Evolutionary conservation across 2,888 invertebrate genomes (phyloP), one percentile per base, ranked within the genome.

Genomic region (Acleris laterana): DNA sequence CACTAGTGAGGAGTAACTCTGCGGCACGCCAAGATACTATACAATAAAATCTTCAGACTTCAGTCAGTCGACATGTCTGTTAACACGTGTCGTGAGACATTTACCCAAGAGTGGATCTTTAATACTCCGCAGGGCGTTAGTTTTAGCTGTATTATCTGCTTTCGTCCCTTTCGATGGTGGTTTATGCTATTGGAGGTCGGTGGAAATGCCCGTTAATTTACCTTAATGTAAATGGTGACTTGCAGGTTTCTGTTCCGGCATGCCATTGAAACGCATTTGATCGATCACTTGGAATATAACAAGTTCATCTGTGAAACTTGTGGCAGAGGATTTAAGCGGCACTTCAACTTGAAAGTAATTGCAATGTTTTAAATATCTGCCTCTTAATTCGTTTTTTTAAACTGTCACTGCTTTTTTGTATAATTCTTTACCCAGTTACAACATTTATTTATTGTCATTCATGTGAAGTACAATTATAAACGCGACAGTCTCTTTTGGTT

Each of bases 291-390:
- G 13, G 72, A 73, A 25, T 68, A 72, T 4, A 75, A 71, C n/a
- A 68, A 72, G 28, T 76, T 61, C 59, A 72, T 87, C 44, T 88
- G 88, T 62, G 82, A 88, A 52, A 70, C 76, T 4, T 88, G 88
- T 52, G 89, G 89, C 0, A 82, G 77, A 49, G 66, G 69, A 0
- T 87, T 86, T 62, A 73, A 71, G 25, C 77, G 81, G 13, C 61
- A 70, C 50, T 72, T 63, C 3, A 69, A 75, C 64, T 76, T 88
- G 16, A 77, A 71, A 76, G 88, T 88, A 73, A 70, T 73, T 13
- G 2, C 19, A 19, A 7, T 4, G 11, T 6, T 32, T 11, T 16
- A n/a, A 32, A 51, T 25, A 51, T 51, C 9, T 28, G 11, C 13
- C 11, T 38, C 6, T 46, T 46, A 9, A 9, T 9, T 3, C 9